Evolutionary conservation across 2,888 invertebrate species (phyloP), one percentile per base, ranked within the genome.

Genomic region (Trichogramma dendrolimi): DNA sequence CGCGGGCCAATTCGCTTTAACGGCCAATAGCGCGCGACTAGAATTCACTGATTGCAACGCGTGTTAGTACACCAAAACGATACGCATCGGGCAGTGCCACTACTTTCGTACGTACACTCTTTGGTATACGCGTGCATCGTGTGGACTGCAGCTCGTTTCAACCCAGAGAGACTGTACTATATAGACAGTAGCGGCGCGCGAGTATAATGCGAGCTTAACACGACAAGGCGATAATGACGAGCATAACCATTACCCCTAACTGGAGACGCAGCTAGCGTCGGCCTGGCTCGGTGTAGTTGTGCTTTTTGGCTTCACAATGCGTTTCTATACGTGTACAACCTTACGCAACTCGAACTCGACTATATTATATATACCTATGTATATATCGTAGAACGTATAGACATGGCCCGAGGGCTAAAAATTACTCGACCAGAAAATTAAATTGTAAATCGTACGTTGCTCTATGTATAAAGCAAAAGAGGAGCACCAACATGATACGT

Each of bases 201-300:
- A 8, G 27, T 55, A 68, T 67, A 70, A 68, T 66, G 68, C 68
- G 67, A 68, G 66, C 67, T 65, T 67, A 70, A 68, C 68, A 72
- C 71, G 68, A 72, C 72, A 72, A 74, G 72, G 75, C 72, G 75
- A 75, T 75, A 75, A 75, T 75, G 73, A 72, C 72, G 68, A 70
- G 70, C 70, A 73, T 73, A 74, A 73, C 72, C 72, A 68, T 75
- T 75, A 72, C 69, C 71, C 72, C 69, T 69, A 10, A 68, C 69
- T 68, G 70, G 71, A 71, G 72, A 72, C 69, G 71, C 71, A 72
- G 71, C 72, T 67, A 63, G 68, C 70, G 66, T 66, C 64, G 46
- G 67, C 66, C 14, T 67, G 67, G 70, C 52, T 10, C 8, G 46
- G 11, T 2, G 11, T 10, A 52, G 61, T 61, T 66, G 63, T 58